These are phyloP conservation scores for Panurus biarmicus DNA, from an alignment of 2,113 vertebrate species.

Conservation along the genomic window DNA sequence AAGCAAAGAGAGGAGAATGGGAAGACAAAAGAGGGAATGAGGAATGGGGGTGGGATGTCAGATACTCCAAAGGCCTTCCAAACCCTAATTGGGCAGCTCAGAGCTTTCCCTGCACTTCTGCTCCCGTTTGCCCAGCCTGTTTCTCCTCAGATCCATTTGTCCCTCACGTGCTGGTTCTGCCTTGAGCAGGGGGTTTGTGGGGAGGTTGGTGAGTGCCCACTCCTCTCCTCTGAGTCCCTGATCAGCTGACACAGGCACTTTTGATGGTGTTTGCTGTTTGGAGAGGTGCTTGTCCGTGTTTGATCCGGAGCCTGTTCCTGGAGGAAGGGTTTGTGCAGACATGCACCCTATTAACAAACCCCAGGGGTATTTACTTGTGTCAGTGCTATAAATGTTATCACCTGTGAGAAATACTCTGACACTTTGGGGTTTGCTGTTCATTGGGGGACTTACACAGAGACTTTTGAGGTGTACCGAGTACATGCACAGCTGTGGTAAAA, in stretches of 20 bases:
- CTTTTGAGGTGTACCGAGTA: not conserved
- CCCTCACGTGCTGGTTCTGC: not conserved
- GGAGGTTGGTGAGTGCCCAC: not conserved
- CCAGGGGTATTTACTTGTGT: not conserved
- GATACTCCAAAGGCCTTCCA: not conserved
- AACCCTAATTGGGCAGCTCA: accelerated
- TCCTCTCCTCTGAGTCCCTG: not conserved
- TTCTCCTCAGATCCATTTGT: not conserved
- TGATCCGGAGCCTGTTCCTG: not conserved
- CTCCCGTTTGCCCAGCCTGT: not conserved
- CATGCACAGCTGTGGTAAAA: accelerated
- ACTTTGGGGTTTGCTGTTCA: not conserved
- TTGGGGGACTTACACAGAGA: not conserved
- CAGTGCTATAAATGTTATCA: no score
- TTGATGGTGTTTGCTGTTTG: not conserved
- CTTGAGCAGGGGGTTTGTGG: not conserved
- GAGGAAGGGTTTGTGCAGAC: not conserved
- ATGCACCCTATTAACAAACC: not conserved
- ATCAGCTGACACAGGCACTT: not conserved
- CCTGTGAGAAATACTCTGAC: not conserved
- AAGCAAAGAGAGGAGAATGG: not conserved
- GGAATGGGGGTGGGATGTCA: not conserved
- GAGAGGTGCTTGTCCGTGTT: not conserved
- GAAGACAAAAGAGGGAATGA: not conserved
- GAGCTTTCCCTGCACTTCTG: not conserved